Evolutionary conservation across 2,888 invertebrate genomes (phyloP).

Genomic region (Bugula neritina): DNA sequence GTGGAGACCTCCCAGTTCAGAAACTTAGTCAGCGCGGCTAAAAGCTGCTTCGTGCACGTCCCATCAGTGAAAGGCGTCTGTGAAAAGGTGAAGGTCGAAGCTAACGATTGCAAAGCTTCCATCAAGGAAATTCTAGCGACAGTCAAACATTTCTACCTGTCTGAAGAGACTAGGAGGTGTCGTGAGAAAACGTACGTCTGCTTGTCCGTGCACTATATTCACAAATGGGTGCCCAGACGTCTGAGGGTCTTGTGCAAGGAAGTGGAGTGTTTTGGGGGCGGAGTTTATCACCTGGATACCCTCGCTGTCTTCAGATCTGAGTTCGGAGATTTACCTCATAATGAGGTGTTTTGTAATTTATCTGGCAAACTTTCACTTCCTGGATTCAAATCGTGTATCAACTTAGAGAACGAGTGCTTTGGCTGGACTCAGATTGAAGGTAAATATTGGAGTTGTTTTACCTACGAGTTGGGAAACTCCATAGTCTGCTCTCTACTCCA

Average conservation of each 20-base stretch:
- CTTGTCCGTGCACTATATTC: background rate
- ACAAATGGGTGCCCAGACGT: background rate
- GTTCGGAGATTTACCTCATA: background rate
- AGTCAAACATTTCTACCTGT: background rate
- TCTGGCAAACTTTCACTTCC: background rate
- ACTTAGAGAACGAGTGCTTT: background rate
- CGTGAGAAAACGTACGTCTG: background rate
- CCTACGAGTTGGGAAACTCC: background rate
- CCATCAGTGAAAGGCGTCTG: too few species aligned
- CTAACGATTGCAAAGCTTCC: too few species aligned
- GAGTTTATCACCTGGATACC: background rate
- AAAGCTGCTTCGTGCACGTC: too few species aligned
- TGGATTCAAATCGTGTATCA: too few species aligned
- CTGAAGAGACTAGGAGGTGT: background rate
- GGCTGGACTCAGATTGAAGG: background rate
- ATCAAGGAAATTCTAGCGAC: too few species aligned
- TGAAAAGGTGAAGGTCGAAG: too few species aligned
- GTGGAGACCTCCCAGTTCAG: too few species aligned
- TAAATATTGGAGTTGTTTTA: background rate
- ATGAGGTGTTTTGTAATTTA: background rate
- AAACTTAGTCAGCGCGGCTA: too few species aligned
- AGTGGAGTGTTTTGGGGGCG: background rate
- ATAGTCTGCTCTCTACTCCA: background rate
- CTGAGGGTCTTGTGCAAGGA: background rate
- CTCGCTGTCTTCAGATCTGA: background rate